Evolutionary conservation across 2,888 invertebrate genomes (phyloP).

Genomic region (Chesias legatella): DNA sequence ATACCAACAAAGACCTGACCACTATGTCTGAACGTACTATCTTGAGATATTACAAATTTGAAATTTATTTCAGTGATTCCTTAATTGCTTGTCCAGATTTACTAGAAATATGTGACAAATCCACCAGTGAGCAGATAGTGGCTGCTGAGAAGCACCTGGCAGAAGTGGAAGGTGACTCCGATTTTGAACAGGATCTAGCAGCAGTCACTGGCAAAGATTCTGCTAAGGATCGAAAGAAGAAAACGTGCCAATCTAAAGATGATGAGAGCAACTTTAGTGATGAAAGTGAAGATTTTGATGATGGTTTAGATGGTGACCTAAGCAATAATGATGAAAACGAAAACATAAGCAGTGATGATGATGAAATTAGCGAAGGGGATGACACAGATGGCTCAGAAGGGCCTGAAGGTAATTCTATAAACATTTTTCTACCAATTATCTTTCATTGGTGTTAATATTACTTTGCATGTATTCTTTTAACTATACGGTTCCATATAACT

Average conservation of each 20-base stretch:
- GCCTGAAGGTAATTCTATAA: slow-evolving; percentile 38
- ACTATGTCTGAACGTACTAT: no score
- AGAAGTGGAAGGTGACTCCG: slow-evolving; percentile 78
- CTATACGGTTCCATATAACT: no score
- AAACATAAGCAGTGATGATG: slow-evolving; percentile 22
- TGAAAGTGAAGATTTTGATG: slow-evolving; percentile 28
- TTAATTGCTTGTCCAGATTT: slow-evolving; percentile 73
- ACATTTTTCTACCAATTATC: no score
- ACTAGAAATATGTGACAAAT: slow-evolving; percentile 86
- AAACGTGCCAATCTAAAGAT: slow-evolving; percentile 5
- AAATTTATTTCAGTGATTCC: slow-evolving; percentile 5
- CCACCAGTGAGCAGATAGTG: slow-evolving; percentile 81
- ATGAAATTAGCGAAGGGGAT: slow-evolving; percentile 20
- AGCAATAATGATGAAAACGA: slow-evolving; percentile 20
- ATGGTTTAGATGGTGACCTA: slow-evolving; percentile 23
- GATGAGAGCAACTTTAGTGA: slow-evolving; percentile 24
- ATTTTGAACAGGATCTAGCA: slow-evolving; percentile 83
- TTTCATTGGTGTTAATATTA: no score
- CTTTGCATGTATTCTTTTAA: no score
- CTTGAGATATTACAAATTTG: no score
- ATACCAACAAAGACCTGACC: no score
- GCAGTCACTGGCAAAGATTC: slow-evolving; percentile 72
- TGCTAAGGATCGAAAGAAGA: slow-evolving; percentile 33
- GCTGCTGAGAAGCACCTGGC: slow-evolving; percentile 82
- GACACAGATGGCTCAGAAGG: slow-evolving; percentile 30